Conservation (phyloP, 2,113 vertebrate genomes). For the Phalacrocorax aristotelis region DNA sequence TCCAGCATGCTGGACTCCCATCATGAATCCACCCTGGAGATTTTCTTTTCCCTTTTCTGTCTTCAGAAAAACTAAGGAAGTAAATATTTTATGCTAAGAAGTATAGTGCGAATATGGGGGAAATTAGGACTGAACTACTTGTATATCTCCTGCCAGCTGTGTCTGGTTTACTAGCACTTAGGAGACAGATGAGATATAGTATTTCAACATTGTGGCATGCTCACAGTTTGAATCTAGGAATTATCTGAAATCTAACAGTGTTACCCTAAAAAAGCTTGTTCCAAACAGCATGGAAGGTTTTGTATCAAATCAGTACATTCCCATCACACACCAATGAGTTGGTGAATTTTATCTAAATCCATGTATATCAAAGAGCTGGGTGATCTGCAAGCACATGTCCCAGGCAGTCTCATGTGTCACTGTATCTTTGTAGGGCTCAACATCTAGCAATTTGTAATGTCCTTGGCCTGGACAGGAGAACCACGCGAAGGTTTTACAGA, state of each 20-base stretch:
- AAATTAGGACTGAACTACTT: slow-evolving; percentile 11
- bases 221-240: slow-evolving; percentile 11
- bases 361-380: neutral
- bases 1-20: neutral
- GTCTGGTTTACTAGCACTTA: slow-evolving; percentile 22
- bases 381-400: neutral
- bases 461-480: neutral
- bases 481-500: neutral
- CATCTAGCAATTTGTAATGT: neutral
- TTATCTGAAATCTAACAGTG: neutral
- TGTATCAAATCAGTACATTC: neutral
- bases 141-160: slow-evolving; percentile 17
- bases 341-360: neutral
- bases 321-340: neutral
- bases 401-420: neutral
- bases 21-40: neutral
- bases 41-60: neutral
- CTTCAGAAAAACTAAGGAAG: neutral
- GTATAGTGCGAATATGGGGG: neutral
- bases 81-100: slow-evolving; percentile 7
- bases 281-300: neutral
- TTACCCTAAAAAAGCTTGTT: neutral
- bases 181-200: neutral
- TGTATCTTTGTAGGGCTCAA: neutral
- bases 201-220: neutral